phyloP scores from a whole-genome alignment of 23 tunicate species.

The Botrylloides violaceus region DNA sequence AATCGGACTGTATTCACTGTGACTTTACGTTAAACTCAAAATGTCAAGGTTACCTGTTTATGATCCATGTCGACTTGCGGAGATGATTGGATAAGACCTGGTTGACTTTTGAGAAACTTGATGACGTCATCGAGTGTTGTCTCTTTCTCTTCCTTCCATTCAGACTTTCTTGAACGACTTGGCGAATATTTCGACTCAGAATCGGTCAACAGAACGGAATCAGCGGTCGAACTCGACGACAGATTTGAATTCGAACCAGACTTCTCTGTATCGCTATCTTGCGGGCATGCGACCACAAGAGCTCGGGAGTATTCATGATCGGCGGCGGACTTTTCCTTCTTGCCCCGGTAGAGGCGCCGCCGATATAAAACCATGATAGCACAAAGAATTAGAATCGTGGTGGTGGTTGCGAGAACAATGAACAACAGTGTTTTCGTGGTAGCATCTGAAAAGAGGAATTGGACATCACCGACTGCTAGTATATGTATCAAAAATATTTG shows the following conservation, averaged over 20 bases:
- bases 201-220: slow-evolving; percentile 21
- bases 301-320: slow-evolving; percentile 2
- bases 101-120: slow-evolving; percentile 19
- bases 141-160: not conserved
- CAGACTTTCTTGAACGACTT: not conserved
- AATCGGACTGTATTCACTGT: no score
- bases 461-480: no score
- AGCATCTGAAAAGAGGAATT: not conserved
- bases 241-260: slow-evolving; percentile 16
- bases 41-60: slow-evolving; percentile 17
- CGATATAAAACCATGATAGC: slow-evolving; percentile 17
- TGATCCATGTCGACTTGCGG: slow-evolving; percentile 9
- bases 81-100: slow-evolving; percentile 2
- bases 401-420: slow-evolving; percentile 9
- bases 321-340: not conserved
- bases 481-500: no score
- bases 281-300: slow-evolving; percentile 19
- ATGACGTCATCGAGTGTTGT: slow-evolving; percentile 16
- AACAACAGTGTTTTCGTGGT: slow-evolving; percentile 4
- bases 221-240: slow-evolving; percentile 16
- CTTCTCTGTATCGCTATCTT: slow-evolving; percentile 15
- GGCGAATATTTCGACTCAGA: slow-evolving; percentile 21
- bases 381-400: slow-evolving; percentile 10
- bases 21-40: not conserved
- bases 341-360: not conserved